Base-by-base conservation (phyloP, 2,888 invertebrate genomes). In the Megaustenia siamemsis region DNA sequence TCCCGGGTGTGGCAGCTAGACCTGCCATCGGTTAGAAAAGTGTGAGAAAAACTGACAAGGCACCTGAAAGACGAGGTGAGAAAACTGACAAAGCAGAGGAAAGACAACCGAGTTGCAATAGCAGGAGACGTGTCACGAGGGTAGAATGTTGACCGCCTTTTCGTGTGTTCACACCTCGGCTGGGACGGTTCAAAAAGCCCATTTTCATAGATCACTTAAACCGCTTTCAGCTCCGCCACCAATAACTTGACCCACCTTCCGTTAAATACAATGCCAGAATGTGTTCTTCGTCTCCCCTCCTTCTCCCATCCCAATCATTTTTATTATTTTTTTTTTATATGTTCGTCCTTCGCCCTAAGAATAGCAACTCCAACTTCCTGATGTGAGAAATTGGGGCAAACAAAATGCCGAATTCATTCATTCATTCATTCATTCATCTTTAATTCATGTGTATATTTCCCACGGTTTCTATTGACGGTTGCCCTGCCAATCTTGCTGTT, bases 221-320 rank as follows among this genome's bases (percentile, higher is more conserved):
- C 43, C 60, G 24, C 45, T 63, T 77, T 77, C 77, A 77, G 40
- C 32, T 28, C 10, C 8, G 40, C 24, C 3, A 4, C 2, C n/a
- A 6, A 24, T 21, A 10, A 56, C 56, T 77, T 63, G 77, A 77
- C 77, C 77, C 28, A 28, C n/a, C 77, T 77, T 77, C 77, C 77
- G 53, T n/a, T 12, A 40, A 10, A 12, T 15, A 77, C 77, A 77
- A 77, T 77, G 35, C 40, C 77, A 28, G 21, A n/a, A n/a, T n/a
- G n/a, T n/a, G n/a, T n/a, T n/a, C n/a, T n/a, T n/a, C n/a, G n/a
- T n/a, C n/a, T n/a, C n/a, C n/a, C n/a, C n/a, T n/a, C n/a, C n/a
- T n/a, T n/a, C n/a, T n/a, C n/a, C n/a, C n/a, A n/a, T n/a, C n/a
- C n/a, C n/a, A n/a, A n/a, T n/a, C n/a, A n/a, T n/a, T n/a, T n/a